These are phyloP conservation scores for Elgaria multicarinata DNA, from an alignment of 2,113 vertebrate species.

Conservation along the genomic window DNA sequence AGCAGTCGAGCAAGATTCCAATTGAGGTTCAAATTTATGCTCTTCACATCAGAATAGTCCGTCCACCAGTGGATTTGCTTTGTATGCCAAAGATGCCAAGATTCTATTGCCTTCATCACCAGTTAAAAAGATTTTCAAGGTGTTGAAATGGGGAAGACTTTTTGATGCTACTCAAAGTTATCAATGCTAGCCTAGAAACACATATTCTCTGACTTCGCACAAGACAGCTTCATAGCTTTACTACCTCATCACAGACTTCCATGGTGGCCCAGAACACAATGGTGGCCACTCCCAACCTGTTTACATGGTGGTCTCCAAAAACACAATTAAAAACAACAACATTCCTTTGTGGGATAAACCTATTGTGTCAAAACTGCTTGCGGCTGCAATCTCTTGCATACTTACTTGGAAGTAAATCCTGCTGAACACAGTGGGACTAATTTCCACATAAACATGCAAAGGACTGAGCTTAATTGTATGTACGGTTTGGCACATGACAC, in stretches of 20 bases:
- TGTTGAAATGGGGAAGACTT: background rate
- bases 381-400: background rate
- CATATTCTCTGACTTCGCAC: background rate
- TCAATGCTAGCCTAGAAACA: background rate
- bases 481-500: background rate
- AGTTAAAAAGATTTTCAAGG: background rate
- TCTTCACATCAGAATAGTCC: too few relatives aligned
- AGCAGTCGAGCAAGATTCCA: background rate
- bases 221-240: background rate
- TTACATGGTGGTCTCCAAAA: background rate
- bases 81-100: background rate
- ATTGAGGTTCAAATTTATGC: background rate
- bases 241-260: background rate
- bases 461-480: background rate
- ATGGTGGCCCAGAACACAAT: background rate
- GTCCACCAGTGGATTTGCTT: background rate
- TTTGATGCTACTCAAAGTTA: background rate
- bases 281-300: background rate
- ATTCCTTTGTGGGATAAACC: too few relatives aligned
- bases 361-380: background rate
- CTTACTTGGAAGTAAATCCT: background rate
- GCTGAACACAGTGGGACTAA: background rate
- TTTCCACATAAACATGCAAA: background rate
- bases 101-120: background rate
- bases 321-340: background rate